These are phyloP conservation scores for Papilio helenus DNA, from an alignment of 1,140 invertebrate species.

Conservation along the genomic window DNA sequence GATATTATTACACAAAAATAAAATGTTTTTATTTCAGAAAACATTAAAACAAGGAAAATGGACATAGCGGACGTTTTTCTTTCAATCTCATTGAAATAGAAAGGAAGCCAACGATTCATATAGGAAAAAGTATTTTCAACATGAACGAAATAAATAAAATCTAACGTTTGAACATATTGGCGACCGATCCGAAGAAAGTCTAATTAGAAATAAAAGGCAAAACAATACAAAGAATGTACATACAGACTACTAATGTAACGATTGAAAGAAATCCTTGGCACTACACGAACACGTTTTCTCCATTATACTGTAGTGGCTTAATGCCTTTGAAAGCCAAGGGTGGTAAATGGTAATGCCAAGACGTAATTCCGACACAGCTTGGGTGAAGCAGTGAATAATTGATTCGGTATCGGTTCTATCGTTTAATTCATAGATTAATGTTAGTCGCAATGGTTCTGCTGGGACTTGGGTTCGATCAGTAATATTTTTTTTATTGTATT, in stretches of 20 bases:
- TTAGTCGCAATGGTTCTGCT: neutral
- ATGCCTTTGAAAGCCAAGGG: conserved; percentile 15
- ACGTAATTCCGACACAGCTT: conserved; percentile 17
- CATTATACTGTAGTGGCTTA: conserved; percentile 27
- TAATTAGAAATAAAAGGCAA: neutral
- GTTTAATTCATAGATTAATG: conserved; percentile 11
- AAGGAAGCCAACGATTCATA: neutral
- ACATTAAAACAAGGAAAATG: neutral
- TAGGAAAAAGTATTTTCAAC: neutral
- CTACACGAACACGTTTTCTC: conserved; percentile 27
- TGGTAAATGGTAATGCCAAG: conserved; percentile 15
- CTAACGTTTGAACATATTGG: neutral
- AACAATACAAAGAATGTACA: neutral
- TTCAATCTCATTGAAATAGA: conserved; percentile 9
- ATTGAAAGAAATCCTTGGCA: conserved; percentile 20
- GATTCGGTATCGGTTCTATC: conserved; percentile 5
- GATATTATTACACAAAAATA: neutral
- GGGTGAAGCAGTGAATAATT: neutral
- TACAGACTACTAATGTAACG: neutral
- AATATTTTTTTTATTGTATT: neutral
- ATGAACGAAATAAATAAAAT: neutral
- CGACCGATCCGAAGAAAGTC: neutral
- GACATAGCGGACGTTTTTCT: neutral
- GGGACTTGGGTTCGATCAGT: neutral
- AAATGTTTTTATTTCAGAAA: neutral